Percentiles rank a stretch among this genome's conserved stretches.
phyloP scores from a whole-genome alignment of 2,113 vertebrate genomes.

The Condylura cristata region DNA sequence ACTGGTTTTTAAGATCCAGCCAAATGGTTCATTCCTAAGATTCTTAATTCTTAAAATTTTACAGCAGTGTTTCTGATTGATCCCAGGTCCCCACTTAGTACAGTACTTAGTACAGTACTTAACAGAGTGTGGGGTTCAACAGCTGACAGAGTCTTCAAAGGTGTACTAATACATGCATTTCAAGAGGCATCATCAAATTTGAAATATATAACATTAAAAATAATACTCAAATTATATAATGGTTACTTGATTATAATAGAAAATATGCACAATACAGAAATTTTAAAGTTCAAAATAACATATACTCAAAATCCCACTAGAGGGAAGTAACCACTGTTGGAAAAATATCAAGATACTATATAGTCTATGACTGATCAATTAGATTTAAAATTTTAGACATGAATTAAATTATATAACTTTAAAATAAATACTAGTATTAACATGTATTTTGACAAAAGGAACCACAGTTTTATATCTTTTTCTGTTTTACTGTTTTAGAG shows the following conservation, averaged over 20 bases:
- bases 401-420: not conserved
- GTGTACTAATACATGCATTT: not conserved
- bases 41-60: conserved; percentile 13
- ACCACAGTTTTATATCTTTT: not conserved
- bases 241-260: not conserved
- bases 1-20: not conserved
- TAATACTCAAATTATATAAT: not conserved
- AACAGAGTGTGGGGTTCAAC: not conserved
- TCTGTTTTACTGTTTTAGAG: not conserved
- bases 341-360: conserved; percentile 17
- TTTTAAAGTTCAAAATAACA: conserved; percentile 27
- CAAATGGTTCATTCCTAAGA: not conserved
- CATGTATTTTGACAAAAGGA: not conserved
- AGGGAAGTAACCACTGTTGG: not conserved
- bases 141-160: not conserved
- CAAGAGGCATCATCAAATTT: not conserved
- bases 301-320: not conserved
- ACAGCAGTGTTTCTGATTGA: not conserved
- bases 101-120: not conserved
- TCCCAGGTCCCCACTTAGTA: not conserved
- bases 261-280: not conserved
- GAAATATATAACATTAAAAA: not conserved
- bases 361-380: not conserved
- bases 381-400: not conserved
- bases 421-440: not conserved